Evolutionary conservation across 92 coral and sea anemone genomes (phyloP), one percentile per base, ranked within the genome.

Genomic region (Desmophyllum pertusum): DNA sequence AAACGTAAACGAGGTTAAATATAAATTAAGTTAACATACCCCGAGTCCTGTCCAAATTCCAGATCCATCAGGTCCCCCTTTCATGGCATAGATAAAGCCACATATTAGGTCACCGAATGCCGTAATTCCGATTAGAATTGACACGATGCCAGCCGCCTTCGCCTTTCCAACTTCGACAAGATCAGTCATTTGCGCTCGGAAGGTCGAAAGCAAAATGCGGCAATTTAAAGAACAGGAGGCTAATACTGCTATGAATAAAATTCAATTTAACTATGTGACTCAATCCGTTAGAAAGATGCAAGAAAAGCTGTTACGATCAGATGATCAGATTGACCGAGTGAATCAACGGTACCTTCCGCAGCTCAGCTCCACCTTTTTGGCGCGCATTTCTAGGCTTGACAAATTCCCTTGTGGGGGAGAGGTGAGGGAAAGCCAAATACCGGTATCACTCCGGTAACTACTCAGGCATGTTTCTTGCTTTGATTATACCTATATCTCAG

Each of bases 31-130:
- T 5, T 40, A 64, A 31, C 41, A 53, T 78, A 88, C 91, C 91
- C 88, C 91, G 25, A 68, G 5, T 27, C 91, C 91, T 0, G 91
- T 75, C 89, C 89, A 88, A 11, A 88, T 19, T 10, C 91, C 91
- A 9, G 91, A 68, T 36, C 88, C 91, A n/a, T 88, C 89, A 0
- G 31, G 23, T 8, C 91, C 91, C 37, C 91, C 91, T 30, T 77
- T 75, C 2, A 15, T 21, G 5, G 63, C 53, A 70, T 85, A 88
- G 3, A 88, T 76, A 42, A 78, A 57, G 1, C 91, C 91, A 39
- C 89, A 77, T 33, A 84, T 53, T 14, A 84, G 30, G 27, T 67
- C 77, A 38, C 53, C 79, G 31, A 88, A 30, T 3, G 84, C 91
- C 7, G 70, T 29, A 6, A 79, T 11, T 18, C 43, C 67, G 29